Base-by-base conservation (phyloP, 1,140 invertebrate species). In the Papilio dardanus region DNA sequence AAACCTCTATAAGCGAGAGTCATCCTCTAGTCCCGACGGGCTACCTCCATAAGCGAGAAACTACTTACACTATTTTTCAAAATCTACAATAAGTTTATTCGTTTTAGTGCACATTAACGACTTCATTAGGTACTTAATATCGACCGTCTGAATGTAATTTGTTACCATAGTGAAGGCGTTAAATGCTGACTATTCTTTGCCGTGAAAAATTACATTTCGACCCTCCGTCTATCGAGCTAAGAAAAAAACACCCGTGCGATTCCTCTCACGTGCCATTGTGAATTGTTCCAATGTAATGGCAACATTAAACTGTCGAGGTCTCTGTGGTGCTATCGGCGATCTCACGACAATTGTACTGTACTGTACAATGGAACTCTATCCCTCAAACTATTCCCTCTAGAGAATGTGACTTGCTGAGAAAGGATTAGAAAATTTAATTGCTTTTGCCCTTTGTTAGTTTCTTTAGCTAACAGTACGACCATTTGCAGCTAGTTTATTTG, bases 181-280 rank as follows among this genome's bases (percentile, higher is more conserved):
- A 77, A 79, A 76, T 66, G 75, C 78, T 75, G 68, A 69, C 74
- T 81, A 77, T 81, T 79, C 79, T 74, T 54, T 74, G 76, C 79
- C 69, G 78, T 79, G 80, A 83, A 83, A 76, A 83, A 83, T 82
- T 74, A 77, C 76, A 75, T 81, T 81, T 79, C 79, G 78, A 80
- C 79, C 79, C 50, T 79, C 54, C 75, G 77, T 75, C 82, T 82
- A 86, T 88, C 87, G 79, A 84, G 86, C 85, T 79, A 79, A 84
- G 79, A 80, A 87, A 86, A 86, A 87, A 84, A 82, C 83, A 86
- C 86, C 83, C 87, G 85, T 89, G 87, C 86, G 82, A 87, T 88
- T 86, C 82, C 83, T 91, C 89, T 89, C 86, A 89, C 87, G 87
- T 88, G 85, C 85, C 78, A 87, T 90, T 90, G 88, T 89, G 86